Evolutionary conservation across 2,797 vertebrate genomes (phyloP), one percentile per base, ranked within the genome.

Genomic region (Chrysocyon brachyurus): DNA sequence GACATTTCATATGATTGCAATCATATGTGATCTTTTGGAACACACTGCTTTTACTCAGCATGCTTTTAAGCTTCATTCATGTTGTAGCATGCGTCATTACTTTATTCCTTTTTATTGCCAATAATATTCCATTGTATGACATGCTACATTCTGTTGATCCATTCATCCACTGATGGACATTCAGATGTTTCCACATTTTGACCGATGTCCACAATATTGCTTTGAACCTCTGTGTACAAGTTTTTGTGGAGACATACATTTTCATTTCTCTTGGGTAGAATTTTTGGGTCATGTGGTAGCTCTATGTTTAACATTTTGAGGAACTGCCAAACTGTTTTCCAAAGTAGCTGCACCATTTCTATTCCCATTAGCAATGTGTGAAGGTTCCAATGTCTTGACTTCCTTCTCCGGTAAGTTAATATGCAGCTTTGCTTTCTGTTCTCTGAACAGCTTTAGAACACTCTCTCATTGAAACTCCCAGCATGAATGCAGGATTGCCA

Each of bases 361-460:
- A 82, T 77, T 87, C 31, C 54, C 31, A 87, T 22, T 40, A 95
- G 9, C 33, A 82, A 8, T 4, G 3, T 40, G 3, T n/a, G n/a
- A 96, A 12, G 8, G 6, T 52, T 96, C 17, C 4, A 64, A 28
- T 54, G 78, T 83, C 64, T 86, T 77, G 68, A 40, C 24, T 92
- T 93, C 52, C 36, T 87, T 95, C 75, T 97, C 61, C 52, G 97
- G 87, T 98, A 98, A 98, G 12, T 97, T 52, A 31, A 57, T 3
- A 83, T 2, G n/a, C 46, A 78, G 12, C 16, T 61, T 79, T 46
- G 26, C 63, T 64, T 31, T 98, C 11, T 87, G 90, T 64, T 96
- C 77, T 36, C 17, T 95, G 56, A 94, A 49, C 56, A 61, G 6
- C 0, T 61, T 73, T 91, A 78, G 87, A 54, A 90, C 4, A 61